These are phyloP conservation scores for Cebus imitator DNA, from an alignment of 2,113 vertebrate genomes.

Conservation along the genomic window DNA sequence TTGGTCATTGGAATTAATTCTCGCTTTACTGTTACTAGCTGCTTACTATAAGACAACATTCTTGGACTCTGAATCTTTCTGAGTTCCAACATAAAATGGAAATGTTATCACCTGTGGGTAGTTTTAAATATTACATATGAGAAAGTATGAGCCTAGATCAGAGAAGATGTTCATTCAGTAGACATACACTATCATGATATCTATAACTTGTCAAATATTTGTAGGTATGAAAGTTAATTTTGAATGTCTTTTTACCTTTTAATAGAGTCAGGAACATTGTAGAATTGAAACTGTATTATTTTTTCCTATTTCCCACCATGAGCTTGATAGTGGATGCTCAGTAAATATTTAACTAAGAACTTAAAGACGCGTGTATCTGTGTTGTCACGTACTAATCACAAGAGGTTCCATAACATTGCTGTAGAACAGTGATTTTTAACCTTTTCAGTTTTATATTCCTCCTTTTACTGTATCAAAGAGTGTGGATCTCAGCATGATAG, in stretches of 20 bases:
- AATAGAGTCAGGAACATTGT: not conserved
- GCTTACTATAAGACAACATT: not conserved
- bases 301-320: not conserved
- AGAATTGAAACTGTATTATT: not conserved
- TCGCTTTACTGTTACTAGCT: not conserved
- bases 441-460: slow-evolving; percentile 36
- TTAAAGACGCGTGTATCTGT: not conserved
- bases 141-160: not conserved
- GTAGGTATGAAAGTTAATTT: not conserved
- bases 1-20: not conserved
- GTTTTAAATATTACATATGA: not conserved
- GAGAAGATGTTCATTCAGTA: not conserved
- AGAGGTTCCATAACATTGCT: not conserved
- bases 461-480: slow-evolving; percentile 35
- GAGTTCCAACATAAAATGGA: not conserved
- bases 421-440: slow-evolving; percentile 20
- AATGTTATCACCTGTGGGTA: not conserved
- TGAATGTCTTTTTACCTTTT: not conserved
- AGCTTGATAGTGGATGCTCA: not conserved
- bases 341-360: slow-evolving; percentile 67
- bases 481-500: not conserved
- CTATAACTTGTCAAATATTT: not conserved
- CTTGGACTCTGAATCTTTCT: not conserved
- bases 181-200: not conserved
- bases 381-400: slow-evolving; percentile 27